Base-by-base conservation (phyloP, 2,888 invertebrate genomes). In the Callyntrura guangdongensis region DNA sequence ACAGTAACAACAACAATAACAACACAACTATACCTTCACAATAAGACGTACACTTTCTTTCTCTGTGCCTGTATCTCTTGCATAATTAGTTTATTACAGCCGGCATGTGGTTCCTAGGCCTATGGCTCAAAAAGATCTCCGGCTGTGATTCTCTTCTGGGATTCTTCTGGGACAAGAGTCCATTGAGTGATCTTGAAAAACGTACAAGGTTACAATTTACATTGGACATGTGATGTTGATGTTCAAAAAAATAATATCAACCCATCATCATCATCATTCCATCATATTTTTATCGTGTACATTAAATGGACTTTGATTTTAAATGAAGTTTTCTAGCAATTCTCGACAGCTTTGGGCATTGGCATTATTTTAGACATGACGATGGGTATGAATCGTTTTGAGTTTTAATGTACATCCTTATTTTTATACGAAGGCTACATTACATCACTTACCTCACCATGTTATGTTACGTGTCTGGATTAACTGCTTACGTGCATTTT, bases 271-370 rank as follows among this genome's bases (percentile, higher is more conserved):
- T 53, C 49, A 49, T 67, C 45, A 47, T 49, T 72, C 22, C 85
- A 59, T 74, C 59, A 14, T 14, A 84, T 47, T 53, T 53, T 74
- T 86, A 86, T 86, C 85, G 59, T 72, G 2, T 45, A 74, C 45
- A 74, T 56, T 56, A 61, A 86, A 86, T 86, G 85, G 85, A 86
- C 85, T 86, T 86, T 86, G 85, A 86, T 86, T 74, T 84, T 69
- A 69, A 36, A 36, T 67, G 25, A 14, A 25, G 4, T 36, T 36
- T 6, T 36, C 6, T 36, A 36, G 3, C 36, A 36, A 36, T 36
- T 6, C 36, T 6, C 53, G 2, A 11, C 53, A 53, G n/a, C 53
- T 53, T n/a, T 3, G 12, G 53, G 53, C 53, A 14, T 53, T 11
- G 36, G 6, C 36, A 53, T n/a, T 53, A 53, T 53, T 12, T 14